These are phyloP conservation scores for Balearica regulorum DNA, from an alignment of 2,797 vertebrate genomes.

Conservation along the genomic window DNA sequence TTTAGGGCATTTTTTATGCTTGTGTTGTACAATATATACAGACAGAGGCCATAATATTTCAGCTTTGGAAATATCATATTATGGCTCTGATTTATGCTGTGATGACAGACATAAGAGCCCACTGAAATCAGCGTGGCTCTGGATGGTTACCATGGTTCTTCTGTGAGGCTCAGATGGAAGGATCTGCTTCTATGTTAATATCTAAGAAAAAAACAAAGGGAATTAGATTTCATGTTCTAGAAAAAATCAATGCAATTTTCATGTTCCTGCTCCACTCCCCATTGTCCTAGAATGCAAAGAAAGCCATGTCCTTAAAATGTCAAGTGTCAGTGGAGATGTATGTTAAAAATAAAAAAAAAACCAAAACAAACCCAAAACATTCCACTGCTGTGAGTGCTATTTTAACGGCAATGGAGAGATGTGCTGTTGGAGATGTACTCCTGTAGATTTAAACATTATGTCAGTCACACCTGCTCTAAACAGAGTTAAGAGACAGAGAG, in stretches of 20 bases:
- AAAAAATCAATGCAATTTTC: background rate
- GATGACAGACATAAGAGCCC: background rate
- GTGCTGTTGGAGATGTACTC: background rate
- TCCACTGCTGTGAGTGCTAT: background rate
- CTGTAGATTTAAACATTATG: background rate
- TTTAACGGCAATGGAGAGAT: background rate
- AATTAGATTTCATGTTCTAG: background rate
- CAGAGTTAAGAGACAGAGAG: background rate
- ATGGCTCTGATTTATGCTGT: background rate
- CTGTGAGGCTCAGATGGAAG: background rate
- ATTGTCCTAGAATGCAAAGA: background rate
- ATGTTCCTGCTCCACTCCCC: background rate
- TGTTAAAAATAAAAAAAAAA: background rate
- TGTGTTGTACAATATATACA: background rate
- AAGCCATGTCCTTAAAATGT: background rate
- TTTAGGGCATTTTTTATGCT: background rate
- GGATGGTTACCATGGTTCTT: conserved; percentile 53
- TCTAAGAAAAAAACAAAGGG: background rate
- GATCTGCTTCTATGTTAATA: conserved; percentile 1
- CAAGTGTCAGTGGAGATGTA: background rate
- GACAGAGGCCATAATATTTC: background rate
- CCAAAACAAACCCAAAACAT: background rate
- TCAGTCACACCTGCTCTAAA: background rate
- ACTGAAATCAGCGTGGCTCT: conserved; percentile 2
- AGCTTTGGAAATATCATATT: background rate